These are phyloP conservation scores for Pheosia gnoma DNA, from an alignment of 2,888 invertebrate genomes.

Conservation along the genomic window DNA sequence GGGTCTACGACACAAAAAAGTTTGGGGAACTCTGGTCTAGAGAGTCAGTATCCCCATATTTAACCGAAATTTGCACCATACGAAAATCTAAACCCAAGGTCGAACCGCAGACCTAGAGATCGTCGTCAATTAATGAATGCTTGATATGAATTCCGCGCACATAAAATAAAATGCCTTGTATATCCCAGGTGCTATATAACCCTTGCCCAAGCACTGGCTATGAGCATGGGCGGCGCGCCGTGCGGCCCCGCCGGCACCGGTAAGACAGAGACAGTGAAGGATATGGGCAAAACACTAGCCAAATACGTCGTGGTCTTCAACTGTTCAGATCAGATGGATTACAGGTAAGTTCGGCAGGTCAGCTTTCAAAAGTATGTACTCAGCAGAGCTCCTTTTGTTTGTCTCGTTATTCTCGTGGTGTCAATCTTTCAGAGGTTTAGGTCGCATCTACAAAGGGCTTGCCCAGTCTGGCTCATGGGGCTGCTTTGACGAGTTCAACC, in stretches of 20 bases:
- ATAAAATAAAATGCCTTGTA: neutral
- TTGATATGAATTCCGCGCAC: no score
- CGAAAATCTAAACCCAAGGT: no score
- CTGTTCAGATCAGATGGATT: constrained; percentile 99
- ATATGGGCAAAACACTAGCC: constrained; percentile 98
- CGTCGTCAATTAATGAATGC: no score
- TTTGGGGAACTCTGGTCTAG: no score
- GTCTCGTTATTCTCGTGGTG: no score
- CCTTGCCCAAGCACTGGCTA: constrained; percentile 96
- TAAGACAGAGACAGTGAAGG: constrained; percentile 98
- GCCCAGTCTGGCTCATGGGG: constrained; percentile 99
- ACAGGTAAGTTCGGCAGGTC: constrained; percentile 84
- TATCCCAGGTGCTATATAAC: constrained; percentile 96
- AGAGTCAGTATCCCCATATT: no score
- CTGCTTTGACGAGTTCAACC: constrained; percentile 98
- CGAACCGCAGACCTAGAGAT: no score
- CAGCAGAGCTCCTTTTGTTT: no score
- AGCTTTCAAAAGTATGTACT: constrained; percentile 83
- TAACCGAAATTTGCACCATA: no score
- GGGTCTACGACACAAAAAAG: no score
- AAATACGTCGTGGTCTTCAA: constrained; percentile 99
- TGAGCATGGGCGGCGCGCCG: constrained; percentile 98
- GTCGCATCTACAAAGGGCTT: constrained; percentile 97
- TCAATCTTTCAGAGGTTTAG: constrained; percentile 88
- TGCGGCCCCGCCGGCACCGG: constrained; percentile 99